Percentiles rank a stretch among this genome's conserved stretches.
Evolutionary conservation across 2,888 invertebrate genomes (phyloP).

Genomic region (Pseudococcus viburni): DNA sequence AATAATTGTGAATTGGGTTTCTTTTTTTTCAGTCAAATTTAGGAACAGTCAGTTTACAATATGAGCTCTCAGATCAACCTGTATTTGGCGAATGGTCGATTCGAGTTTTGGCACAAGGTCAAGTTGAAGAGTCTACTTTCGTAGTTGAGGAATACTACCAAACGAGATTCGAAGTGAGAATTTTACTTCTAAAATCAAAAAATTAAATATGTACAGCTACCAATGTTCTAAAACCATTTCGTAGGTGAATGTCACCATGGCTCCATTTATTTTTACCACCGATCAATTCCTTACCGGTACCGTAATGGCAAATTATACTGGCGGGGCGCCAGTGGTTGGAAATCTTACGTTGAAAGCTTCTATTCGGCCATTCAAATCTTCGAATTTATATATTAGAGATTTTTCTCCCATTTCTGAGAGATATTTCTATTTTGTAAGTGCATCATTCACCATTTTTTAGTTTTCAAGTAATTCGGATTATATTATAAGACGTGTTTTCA

Average conservation of each 20-base stretch:
- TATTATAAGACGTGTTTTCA: slow-evolving; percentile 60
- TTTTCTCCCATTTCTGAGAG: slow-evolving; percentile 77
- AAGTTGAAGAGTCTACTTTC: slow-evolving; percentile 88
- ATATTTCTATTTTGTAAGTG: slow-evolving; percentile 82
- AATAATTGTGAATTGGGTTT: too few relatives aligned
- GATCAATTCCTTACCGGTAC: slow-evolving; percentile 87
- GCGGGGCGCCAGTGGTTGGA: slow-evolving; percentile 90
- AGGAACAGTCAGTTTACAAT: slow-evolving; percentile 93
- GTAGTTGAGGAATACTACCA: slow-evolving; percentile 95
- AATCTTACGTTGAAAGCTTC: slow-evolving; percentile 90
- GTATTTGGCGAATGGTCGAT: slow-evolving; percentile 94
- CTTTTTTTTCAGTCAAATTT: slow-evolving; percentile 81
- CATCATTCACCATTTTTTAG: slow-evolving; percentile 47
- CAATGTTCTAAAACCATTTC: slow-evolving; percentile 61
- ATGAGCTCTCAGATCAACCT: slow-evolving; percentile 92
- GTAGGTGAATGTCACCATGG: slow-evolving; percentile 94
- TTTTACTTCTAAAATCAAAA: not conserved
- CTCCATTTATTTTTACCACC: slow-evolving; percentile 91
- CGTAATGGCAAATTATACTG: slow-evolving; percentile 95
- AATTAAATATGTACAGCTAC: slow-evolving; percentile 8
- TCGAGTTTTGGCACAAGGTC: slow-evolving; percentile 87
- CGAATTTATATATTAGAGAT: slow-evolving; percentile 67
- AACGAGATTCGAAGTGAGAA: slow-evolving; percentile 86
- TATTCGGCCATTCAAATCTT: slow-evolving; percentile 77
- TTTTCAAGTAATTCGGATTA: not conserved